phyloP scores from a whole-genome alignment of 2,113 vertebrate species.

The Osmerus mordax region DNA sequence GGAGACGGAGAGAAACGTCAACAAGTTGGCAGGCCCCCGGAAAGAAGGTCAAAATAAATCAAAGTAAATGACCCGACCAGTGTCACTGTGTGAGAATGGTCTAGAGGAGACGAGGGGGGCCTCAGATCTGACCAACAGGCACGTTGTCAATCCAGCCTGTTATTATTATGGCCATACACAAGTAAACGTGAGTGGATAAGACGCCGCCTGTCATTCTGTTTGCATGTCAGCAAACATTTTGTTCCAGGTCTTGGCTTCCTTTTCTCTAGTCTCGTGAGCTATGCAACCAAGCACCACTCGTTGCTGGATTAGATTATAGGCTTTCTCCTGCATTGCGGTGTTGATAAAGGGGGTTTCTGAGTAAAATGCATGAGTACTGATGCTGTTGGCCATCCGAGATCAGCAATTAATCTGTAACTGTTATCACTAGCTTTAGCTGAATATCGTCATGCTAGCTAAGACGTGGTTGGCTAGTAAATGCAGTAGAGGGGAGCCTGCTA shows the following conservation, averaged over 20 bases:
- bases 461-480: conserved; percentile 14
- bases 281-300: conserved; percentile 48
- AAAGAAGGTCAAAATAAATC: too few relatives aligned
- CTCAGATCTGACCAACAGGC: too few relatives aligned
- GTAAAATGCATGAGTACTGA: conserved; percentile 31
- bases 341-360: conserved; percentile 28
- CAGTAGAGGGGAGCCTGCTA: conserved; percentile 9
- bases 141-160: too few relatives aligned
- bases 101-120: too few relatives aligned
- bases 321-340: conserved; percentile 35
- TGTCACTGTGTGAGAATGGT: too few relatives aligned
- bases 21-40: too few relatives aligned
- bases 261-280: conserved; percentile 29
- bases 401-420: conserved; percentile 29
- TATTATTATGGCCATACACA: too few relatives aligned
- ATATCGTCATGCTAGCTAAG: conserved; percentile 12
- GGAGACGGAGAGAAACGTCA: background rate
- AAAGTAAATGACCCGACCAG: too few relatives aligned
- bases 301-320: conserved; percentile 45
- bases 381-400: background rate
- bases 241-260: conserved; percentile 25
- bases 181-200: too few relatives aligned
- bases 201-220: conserved; percentile 2
- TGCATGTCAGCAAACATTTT: conserved; percentile 42
- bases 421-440: conserved; percentile 16